Evolutionary conservation across 2,888 invertebrate species (phyloP).

Genomic region (Hypselothyrea guttata): DNA sequence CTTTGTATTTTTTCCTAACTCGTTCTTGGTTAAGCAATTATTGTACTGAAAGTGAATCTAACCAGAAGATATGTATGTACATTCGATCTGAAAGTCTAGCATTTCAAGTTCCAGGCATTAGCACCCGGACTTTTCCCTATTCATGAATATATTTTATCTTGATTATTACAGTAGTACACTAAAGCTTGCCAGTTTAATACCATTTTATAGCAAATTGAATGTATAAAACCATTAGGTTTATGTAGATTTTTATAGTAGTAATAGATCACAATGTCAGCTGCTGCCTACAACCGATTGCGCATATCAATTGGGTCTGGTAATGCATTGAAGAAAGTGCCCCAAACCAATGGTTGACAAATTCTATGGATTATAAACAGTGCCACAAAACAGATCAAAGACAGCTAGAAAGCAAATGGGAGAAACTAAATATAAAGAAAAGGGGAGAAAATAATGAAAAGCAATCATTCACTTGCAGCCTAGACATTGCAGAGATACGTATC

Average conservation of each 20-base stretch:
- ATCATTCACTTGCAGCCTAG: constrained; percentile 61
- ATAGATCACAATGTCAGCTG: constrained; percentile 18
- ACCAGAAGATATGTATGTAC: too few relatives aligned
- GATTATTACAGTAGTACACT: too few relatives aligned
- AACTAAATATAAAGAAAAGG: constrained; percentile 23
- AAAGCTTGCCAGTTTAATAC: not conserved
- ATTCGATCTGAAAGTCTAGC: too few relatives aligned
- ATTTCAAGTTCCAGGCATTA: too few relatives aligned
- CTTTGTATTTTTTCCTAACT: too few relatives aligned
- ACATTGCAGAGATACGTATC: constrained; percentile 57
- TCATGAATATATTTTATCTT: too few relatives aligned
- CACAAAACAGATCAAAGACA: constrained; percentile 28
- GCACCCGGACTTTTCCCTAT: too few relatives aligned
- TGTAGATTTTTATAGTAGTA: constrained; percentile 16
- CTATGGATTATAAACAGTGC: constrained; percentile 23
- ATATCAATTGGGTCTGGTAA: constrained; percentile 15
- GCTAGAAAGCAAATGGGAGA: constrained; percentile 19
- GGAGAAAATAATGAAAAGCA: constrained; percentile 38
- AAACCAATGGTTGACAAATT: constrained; percentile 11
- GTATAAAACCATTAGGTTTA: not conserved
- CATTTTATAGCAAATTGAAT: not conserved
- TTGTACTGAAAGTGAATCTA: too few relatives aligned
- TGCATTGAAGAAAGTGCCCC: constrained; percentile 21
- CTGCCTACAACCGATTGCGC: constrained; percentile 6
- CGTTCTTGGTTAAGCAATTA: too few relatives aligned